A percentile compares a stretch with the other conserved stretches of the same genome.
phyloP scores from a whole-genome alignment of 1,140 invertebrate species.

The Lepidurus couesii region DNA sequence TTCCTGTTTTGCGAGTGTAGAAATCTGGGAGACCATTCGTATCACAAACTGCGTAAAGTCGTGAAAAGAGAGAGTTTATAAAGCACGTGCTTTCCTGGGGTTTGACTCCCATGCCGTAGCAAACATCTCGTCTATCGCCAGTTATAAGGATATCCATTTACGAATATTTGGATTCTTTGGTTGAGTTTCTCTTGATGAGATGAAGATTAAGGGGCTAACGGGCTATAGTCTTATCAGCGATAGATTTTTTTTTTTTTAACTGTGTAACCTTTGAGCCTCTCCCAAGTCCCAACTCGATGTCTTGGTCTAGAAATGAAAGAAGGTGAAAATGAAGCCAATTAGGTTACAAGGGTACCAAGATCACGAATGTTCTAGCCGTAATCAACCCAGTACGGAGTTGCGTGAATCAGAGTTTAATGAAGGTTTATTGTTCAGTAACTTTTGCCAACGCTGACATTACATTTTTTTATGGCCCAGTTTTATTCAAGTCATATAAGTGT shows the following conservation, averaged over 20 bases:
- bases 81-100: not conserved
- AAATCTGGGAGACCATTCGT: not conserved
- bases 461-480: constrained; percentile 11
- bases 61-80: not conserved
- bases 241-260: too few relatives aligned
- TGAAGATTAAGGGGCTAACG: too few relatives aligned
- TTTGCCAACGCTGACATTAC: not conserved
- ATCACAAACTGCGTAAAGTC: not conserved
- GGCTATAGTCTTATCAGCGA: too few relatives aligned
- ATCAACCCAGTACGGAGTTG: not conserved
- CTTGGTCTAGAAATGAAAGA: not conserved
- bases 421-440: not conserved
- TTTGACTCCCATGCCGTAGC: too few relatives aligned
- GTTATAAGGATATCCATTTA: too few relatives aligned
- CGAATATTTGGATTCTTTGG: too few relatives aligned
- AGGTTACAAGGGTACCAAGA: not conserved
- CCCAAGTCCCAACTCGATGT: not conserved
- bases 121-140: too few relatives aligned
- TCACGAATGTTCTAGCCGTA: not conserved
- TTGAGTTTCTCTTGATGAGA: too few relatives aligned
- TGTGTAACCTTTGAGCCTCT: not conserved
- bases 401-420: not conserved
- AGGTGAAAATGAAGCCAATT: constrained; percentile 11
- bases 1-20: not conserved
- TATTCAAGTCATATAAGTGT: not conserved